Evolutionary conservation across 1,140 invertebrate genomes (phyloP).

Genomic region (Paraescarpia echinospica): DNA sequence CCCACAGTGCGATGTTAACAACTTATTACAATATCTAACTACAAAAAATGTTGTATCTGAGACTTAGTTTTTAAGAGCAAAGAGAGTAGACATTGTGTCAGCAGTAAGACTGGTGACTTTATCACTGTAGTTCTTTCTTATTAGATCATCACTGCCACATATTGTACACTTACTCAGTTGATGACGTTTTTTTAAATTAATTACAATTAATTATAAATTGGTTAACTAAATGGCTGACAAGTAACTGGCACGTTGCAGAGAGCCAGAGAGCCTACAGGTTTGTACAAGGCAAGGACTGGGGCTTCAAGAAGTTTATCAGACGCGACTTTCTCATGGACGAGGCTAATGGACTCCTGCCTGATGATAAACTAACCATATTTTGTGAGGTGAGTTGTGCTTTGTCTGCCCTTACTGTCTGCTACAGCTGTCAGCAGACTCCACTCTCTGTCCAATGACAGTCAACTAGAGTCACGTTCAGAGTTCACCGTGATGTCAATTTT

Average conservation of each 20-base stretch:
- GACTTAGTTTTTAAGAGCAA: no score
- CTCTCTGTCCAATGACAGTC: no score
- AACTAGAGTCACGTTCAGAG: no score
- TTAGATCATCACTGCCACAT: background rate
- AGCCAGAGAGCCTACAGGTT: conserved; percentile 94
- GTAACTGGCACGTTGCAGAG: conserved; percentile 59
- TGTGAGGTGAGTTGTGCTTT: conserved; percentile 71
- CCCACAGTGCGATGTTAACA: no score
- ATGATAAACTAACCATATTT: conserved; percentile 98
- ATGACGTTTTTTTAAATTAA: background rate
- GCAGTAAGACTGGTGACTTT: background rate
- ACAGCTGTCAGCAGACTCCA: no score
- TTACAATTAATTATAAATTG: background rate
- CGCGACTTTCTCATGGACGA: conserved; percentile 97
- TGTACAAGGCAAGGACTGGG: conserved; percentile 99
- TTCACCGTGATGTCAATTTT: no score
- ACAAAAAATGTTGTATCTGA: no score
- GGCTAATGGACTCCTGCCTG: conserved; percentile 93
- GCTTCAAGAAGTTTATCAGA: conserved; percentile 99
- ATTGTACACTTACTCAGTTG: background rate
- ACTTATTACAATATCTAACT: no score
- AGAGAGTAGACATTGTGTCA: background rate
- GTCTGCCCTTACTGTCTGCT: background rate
- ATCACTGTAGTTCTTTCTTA: background rate
- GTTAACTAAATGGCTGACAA: background rate